Conservation (phyloP, 1,140 invertebrate species). For the Contarinia nasturtii region DNA sequence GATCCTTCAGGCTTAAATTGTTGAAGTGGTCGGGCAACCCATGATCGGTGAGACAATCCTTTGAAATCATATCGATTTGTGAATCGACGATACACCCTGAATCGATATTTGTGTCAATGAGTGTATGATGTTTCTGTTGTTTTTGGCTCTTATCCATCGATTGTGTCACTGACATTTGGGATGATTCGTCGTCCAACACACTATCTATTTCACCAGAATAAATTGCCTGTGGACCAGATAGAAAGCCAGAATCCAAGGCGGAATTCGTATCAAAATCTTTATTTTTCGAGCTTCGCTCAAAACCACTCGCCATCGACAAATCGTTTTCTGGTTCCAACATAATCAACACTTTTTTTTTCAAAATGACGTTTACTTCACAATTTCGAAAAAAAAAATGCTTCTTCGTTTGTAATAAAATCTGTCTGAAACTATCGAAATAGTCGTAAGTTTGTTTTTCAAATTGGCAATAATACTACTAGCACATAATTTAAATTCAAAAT, state of each 20-base stretch:
- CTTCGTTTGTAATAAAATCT: too few relatives aligned
- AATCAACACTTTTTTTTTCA: too few relatives aligned
- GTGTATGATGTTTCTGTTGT: too few relatives aligned
- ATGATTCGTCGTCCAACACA: background rate
- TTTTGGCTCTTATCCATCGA: background rate
- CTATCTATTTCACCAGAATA: background rate
- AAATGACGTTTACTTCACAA: too few relatives aligned
- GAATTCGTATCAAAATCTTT: constrained; percentile 10
- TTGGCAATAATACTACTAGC: too few relatives aligned
- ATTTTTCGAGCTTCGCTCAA: background rate
- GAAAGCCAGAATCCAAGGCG: constrained; percentile 25
- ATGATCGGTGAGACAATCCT: constrained; percentile 27
- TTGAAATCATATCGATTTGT: background rate
- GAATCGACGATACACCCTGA: background rate
- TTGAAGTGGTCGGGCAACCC: constrained; percentile 29
- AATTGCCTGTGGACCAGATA: constrained; percentile 14
- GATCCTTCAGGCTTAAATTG: constrained; percentile 25
- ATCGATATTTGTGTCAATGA: background rate
- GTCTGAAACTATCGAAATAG: too few relatives aligned
- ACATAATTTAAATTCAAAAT: too few relatives aligned
- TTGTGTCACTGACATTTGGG: background rate
- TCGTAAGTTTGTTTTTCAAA: too few relatives aligned
- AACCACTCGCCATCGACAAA: too few relatives aligned
- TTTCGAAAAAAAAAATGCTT: too few relatives aligned
- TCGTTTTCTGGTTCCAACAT: too few relatives aligned